Base-by-base conservation (phyloP, 2,113 vertebrate species). In the Sceloporus tristichus region DNA sequence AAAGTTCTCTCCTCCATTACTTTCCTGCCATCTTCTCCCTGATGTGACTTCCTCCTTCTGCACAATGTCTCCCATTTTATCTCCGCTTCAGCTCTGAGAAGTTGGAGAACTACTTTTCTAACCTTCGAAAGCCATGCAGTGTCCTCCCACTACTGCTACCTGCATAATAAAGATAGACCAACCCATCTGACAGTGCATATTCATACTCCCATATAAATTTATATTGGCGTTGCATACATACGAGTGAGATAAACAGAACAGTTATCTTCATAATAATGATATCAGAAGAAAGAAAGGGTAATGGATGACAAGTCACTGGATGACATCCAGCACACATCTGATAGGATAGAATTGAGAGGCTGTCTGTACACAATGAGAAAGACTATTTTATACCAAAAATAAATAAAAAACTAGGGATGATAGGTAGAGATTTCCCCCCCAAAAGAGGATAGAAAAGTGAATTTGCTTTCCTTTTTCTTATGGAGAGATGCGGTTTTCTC, bases 121-220 rank as follows among this genome's bases (percentile, higher is more conserved):
- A 92, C 94, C 91, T 88, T 90, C 86, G 78, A 92, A 92, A 88
- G 78, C 86, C 66, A 89, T 86, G 85, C 87, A 85, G 77, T 75
- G 84, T 87, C 81, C 90, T 92, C 90, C 83, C 84, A 65, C 38
- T 87, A 70, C 38, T 91, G 81, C 90, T 88, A 93, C 94, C 94
- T 95, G 93, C 94, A 93, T 94, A 95, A 92, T 93, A 94, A 93
- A 94, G 93, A 93, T 89, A 92, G 89, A 9, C 73, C 13, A 34
- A 11, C 62, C 70, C 71, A 54, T 42, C 93, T 88, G 2, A 85
- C 91, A 84, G 71, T 71, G 89, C 92, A 90, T 93, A 88, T 87
- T 88, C 90, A 92, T 77, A 87, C 77, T 79, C 79, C 85, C 16
- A 0, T 84, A 93, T 89, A 95, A 91, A 94, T 96, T 93, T 93